These are phyloP conservation scores for Grallaria varia DNA, from an alignment of 2,113 vertebrate species.

Conservation along the genomic window DNA sequence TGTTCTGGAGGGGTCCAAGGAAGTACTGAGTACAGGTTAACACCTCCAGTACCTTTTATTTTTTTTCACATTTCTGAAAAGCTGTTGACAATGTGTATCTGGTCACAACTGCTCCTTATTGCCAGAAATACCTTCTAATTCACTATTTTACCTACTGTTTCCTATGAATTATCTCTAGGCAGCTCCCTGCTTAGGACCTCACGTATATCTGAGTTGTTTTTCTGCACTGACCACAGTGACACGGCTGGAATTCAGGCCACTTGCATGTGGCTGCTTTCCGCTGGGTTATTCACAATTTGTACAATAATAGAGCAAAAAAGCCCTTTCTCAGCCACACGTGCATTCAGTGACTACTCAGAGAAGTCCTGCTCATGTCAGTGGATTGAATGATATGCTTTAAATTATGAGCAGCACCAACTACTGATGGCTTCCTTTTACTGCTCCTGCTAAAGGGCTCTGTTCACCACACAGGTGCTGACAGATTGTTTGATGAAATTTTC, in stretches of 20 bases:
- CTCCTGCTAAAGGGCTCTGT: neutral
- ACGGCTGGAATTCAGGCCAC: neutral
- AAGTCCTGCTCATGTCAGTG: neutral
- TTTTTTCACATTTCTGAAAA: neutral
- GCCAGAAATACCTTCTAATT: neutral
- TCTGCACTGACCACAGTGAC: neutral
- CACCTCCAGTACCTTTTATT: neutral
- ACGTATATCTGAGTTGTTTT: fast-evolving
- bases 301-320: neutral
- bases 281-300: neutral
- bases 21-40: neutral
- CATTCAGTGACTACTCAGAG: neutral
- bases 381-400: neutral
- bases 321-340: neutral
- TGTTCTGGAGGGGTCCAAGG: neutral
- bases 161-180: neutral
- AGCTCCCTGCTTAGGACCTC: neutral
- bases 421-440: neutral
- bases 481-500: neutral
- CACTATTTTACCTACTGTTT: neutral
- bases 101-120: neutral
- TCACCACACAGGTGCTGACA: neutral
- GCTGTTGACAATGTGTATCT: neutral
- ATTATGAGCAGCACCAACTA: neutral
- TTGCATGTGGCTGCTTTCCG: neutral